Percentiles rank a stretch among this genome's conserved stretches.
These are phyloP conservation scores for Diarsia dahlii DNA, from an alignment of 2,888 invertebrate genomes.

Conservation along the genomic window DNA sequence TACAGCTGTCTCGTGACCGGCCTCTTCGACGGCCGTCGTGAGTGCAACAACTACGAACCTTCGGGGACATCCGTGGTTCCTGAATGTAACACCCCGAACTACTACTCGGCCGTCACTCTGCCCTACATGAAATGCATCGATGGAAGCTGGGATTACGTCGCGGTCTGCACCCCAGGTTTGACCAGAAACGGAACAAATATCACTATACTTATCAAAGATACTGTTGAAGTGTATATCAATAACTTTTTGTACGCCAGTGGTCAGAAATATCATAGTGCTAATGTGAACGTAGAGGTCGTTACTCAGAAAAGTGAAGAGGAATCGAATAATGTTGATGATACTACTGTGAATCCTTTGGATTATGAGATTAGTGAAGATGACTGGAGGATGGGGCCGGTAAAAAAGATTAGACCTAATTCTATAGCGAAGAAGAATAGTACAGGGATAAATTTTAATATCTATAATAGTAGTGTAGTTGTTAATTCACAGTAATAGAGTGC, in stretches of 20 bases:
- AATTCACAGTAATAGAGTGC: constrained; percentile 51
- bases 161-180: constrained; percentile 79
- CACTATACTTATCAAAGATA: constrained; percentile 76
- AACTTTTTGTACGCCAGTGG: constrained; percentile 45
- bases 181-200: constrained; percentile 75
- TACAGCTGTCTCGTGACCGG: constrained; percentile 72
- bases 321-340: constrained; percentile 30
- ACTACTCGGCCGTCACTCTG: constrained; percentile 71
- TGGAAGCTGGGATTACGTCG: constrained; percentile 76
- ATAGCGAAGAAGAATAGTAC: constrained; percentile 16
- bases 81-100: constrained; percentile 75
- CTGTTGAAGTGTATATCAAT: constrained; percentile 71
- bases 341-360: constrained; percentile 56
- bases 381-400: constrained; percentile 71
- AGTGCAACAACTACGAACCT: constrained; percentile 73
- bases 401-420: neutral
- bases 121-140: constrained; percentile 75
- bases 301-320: constrained; percentile 7
- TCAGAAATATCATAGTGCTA: neutral
- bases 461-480: constrained; percentile 69
- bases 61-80: constrained; percentile 72
- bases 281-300: constrained; percentile 17
- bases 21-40: constrained; percentile 64
- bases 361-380: constrained; percentile 72
- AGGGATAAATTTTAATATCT: constrained; percentile 65